phyloP scores from a whole-genome alignment of 2,113 vertebrate genomes.

The Castor canadensis region DNA sequence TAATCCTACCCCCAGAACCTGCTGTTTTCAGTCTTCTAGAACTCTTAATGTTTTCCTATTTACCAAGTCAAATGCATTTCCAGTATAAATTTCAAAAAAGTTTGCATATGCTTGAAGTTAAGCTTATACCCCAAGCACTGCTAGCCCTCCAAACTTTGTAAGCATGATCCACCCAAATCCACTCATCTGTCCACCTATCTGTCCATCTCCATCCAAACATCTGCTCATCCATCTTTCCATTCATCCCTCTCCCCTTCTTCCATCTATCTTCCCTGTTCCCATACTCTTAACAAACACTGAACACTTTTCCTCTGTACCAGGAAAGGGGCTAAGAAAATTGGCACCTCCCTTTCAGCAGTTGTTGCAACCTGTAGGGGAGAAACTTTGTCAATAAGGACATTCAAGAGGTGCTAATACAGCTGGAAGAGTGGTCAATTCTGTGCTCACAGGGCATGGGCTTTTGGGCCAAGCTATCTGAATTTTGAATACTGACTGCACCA shows the following conservation, averaged over 20 bases:
- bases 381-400: background rate
- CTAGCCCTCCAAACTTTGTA: background rate
- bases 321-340: background rate
- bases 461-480: background rate
- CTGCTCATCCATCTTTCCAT: rapidly evolving
- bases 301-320: background rate
- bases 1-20: constrained; percentile 95
- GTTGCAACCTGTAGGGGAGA: background rate
- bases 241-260: too few relatives aligned
- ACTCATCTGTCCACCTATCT: background rate
- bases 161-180: too few relatives aligned
- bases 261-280: too few relatives aligned
- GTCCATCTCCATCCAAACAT: background rate
- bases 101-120: constrained; percentile 92
- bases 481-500: background rate
- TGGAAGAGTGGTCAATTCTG: background rate
- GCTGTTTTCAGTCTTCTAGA: constrained; percentile 94
- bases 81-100: constrained; percentile 97
- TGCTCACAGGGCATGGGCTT: background rate
- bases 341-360: background rate
- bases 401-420: background rate
- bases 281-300: background rate
- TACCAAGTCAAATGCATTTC: constrained; percentile 95
- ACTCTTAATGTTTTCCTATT: constrained; percentile 94
- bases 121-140: background rate